A percentile compares a stretch with the other conserved stretches of the same genome.
Conservation (phyloP, 1,140 invertebrate species). For the Alviniconcha marisindica region DNA sequence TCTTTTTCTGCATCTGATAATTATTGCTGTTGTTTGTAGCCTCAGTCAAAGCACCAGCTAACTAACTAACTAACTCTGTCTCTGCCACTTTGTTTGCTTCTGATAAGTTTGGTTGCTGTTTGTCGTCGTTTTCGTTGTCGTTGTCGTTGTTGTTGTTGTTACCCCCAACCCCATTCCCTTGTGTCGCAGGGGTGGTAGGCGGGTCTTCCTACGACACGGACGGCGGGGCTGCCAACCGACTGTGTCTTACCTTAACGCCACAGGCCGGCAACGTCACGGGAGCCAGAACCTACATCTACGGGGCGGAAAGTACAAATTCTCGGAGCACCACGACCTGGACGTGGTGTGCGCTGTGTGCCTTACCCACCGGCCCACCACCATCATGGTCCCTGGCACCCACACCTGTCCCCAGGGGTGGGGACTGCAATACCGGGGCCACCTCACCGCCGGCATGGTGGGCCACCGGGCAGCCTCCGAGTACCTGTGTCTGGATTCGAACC, state of each 20-base stretch:
- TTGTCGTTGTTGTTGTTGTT: neutral
- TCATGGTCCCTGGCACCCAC: constrained; percentile 36
- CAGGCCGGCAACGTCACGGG: constrained; percentile 22
- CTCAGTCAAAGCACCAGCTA: no score
- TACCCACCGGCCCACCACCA: constrained; percentile 20
- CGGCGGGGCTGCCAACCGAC: constrained; percentile 34
- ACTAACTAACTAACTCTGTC: no score
- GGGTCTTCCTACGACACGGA: constrained; percentile 36
- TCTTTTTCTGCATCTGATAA: no score
- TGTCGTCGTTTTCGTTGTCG: no score
- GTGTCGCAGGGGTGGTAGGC: constrained; percentile 16
- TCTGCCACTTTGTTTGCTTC: no score
- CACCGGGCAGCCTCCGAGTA: constrained; percentile 34
- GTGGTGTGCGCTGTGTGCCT: constrained; percentile 30
- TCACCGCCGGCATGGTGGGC: constrained; percentile 36
- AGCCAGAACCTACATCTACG: constrained; percentile 34
- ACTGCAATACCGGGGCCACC: constrained; percentile 22
- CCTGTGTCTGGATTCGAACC: constrained; percentile 26
- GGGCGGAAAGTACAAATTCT: constrained; percentile 38
- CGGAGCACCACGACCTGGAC: constrained; percentile 37
- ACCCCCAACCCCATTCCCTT: neutral
- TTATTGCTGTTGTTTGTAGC: no score
- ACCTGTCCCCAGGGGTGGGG: constrained; percentile 27
- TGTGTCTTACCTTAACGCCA: constrained; percentile 29
- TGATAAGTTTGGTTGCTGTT: no score